Conservation (phyloP, 2,888 invertebrate species). For the Diaperis boleti region DNA sequence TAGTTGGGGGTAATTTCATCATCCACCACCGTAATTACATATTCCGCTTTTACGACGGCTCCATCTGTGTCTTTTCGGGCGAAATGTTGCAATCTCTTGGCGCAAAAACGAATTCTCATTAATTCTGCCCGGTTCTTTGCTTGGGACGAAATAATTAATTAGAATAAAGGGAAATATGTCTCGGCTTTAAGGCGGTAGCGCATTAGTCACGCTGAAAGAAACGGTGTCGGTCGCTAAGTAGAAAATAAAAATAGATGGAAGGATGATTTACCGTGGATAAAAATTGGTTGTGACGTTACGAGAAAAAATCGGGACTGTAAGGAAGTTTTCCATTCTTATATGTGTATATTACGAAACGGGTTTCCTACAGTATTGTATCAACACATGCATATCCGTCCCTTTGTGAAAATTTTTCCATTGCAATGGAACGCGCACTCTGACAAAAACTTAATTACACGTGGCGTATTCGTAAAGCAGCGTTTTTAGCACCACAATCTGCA, state of each 20-base stretch:
- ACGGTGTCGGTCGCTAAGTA: slow-evolving; percentile 20
- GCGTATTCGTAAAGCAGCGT: too few species aligned
- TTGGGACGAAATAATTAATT: slow-evolving; percentile 25
- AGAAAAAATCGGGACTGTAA: neutral
- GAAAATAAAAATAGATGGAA: slow-evolving; percentile 4
- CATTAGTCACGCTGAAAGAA: slow-evolving; percentile 22
- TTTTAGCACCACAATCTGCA: too few species aligned
- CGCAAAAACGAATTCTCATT: slow-evolving; percentile 27
- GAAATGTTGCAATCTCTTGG: slow-evolving; percentile 28
- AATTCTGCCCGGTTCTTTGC: slow-evolving; percentile 14
- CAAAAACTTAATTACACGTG: too few species aligned
- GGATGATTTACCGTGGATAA: slow-evolving; percentile 2
- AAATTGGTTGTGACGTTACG: neutral
- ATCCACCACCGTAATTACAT: slow-evolving; percentile 23
- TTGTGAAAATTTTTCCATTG: too few species aligned
- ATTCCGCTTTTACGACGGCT: slow-evolving; percentile 5
- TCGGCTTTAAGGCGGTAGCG: neutral
- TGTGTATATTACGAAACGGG: too few species aligned
- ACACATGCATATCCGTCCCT: too few species aligned
- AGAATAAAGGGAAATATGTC: slow-evolving; percentile 31
- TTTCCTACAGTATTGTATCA: too few species aligned
- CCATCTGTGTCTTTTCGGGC: slow-evolving; percentile 9
- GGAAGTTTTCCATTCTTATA: neutral
- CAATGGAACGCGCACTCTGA: too few species aligned
- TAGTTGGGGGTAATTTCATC: slow-evolving; percentile 12